Percentiles rank a stretch among this genome's conserved stretches.
Conservation (phyloP, 2,113 vertebrate genomes). For the Rallus limicola region DNA sequence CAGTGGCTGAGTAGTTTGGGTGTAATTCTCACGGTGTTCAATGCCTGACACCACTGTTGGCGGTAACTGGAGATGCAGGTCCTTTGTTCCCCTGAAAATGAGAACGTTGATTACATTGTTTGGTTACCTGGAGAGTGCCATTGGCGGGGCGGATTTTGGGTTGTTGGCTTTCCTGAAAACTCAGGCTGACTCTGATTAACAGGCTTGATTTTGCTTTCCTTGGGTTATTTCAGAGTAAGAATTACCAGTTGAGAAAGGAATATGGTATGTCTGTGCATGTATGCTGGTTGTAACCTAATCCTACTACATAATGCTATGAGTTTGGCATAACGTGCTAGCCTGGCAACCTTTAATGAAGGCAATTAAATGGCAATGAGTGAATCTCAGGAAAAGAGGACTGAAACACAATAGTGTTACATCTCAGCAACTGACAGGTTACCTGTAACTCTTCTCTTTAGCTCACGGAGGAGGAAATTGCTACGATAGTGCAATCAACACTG, state of each 20-base stretch:
- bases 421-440: not conserved
- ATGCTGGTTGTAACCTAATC: not conserved
- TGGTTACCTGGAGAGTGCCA: not conserved
- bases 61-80: not conserved
- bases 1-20: not conserved
- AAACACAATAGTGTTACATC: not conserved
- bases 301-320: not conserved
- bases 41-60: not conserved
- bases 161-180: not conserved
- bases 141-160: not conserved
- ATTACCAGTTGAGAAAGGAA: not conserved
- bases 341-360: not conserved
- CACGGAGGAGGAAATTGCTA: constrained; percentile 90
- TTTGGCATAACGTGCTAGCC: not conserved
- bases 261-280: fast-evolving
- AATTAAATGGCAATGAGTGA: not conserved
- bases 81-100: not conserved
- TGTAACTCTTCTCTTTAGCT: constrained; percentile 76
- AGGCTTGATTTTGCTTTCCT: not conserved
- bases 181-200: not conserved
- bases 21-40: not conserved
- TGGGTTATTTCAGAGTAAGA: not conserved
- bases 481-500: constrained; percentile 89
- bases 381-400: not conserved
- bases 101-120: not conserved